Conservation (phyloP, 1,140 invertebrate genomes). For the Sitophilus oryzae region DNA sequence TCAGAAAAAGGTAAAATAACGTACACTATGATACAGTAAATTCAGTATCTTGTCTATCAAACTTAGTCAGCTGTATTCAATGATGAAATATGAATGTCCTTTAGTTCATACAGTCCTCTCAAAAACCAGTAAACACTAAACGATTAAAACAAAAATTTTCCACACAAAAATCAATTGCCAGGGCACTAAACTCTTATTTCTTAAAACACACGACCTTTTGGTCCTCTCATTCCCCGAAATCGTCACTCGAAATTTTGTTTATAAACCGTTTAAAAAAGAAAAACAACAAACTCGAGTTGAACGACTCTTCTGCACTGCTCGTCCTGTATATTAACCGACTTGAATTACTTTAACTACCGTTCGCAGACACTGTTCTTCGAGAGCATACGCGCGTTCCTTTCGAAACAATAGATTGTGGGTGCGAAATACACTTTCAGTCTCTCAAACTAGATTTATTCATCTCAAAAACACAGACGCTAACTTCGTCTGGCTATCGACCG, state of each 20-base stretch:
- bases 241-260: background rate
- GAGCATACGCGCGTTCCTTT: slow-evolving; percentile 20
- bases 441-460: slow-evolving; percentile 24
- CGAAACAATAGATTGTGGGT: slow-evolving; percentile 14
- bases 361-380: too few relatives aligned
- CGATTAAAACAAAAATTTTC: too few relatives aligned
- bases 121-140: too few relatives aligned
- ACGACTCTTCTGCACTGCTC: background rate
- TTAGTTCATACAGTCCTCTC: too few relatives aligned
- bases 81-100: too few relatives aligned
- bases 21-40: too few relatives aligned
- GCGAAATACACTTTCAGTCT: slow-evolving; percentile 15
- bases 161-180: too few relatives aligned
- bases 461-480: slow-evolving; percentile 26
- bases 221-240: background rate
- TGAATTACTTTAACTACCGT: too few relatives aligned
- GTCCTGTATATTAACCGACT: background rate
- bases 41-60: too few relatives aligned
- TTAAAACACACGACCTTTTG: slow-evolving; percentile 8
- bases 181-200: too few relatives aligned
- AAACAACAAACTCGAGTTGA: slow-evolving; percentile 4
- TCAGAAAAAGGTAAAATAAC: too few relatives aligned
- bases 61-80: too few relatives aligned
- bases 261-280: background rate
- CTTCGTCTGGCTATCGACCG: slow-evolving; percentile 32